phyloP scores from a whole-genome alignment of 2,888 invertebrate species.

The Limnephilus rhombicus region DNA sequence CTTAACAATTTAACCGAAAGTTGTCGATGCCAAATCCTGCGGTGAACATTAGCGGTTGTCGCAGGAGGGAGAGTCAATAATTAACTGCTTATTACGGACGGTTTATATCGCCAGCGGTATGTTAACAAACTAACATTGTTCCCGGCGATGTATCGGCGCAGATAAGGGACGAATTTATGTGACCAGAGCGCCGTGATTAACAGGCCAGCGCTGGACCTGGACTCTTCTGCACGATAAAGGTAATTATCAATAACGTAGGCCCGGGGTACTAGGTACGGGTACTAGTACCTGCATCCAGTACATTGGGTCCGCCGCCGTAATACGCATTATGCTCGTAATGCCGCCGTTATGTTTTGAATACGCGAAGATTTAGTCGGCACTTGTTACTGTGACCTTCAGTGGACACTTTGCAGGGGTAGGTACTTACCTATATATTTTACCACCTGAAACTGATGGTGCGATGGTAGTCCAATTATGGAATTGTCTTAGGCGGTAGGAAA shows the following conservation, averaged over 20 bases:
- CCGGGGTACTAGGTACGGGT: not conserved
- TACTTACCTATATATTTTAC: not conserved
- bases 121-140: constrained; percentile 65
- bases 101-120: constrained; percentile 60
- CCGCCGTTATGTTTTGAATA: not conserved
- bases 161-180: constrained; percentile 64
- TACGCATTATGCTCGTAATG: not conserved
- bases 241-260: constrained; percentile 57
- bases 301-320: not conserved
- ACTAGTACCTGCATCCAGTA: not conserved
- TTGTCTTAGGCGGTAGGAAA: not conserved
- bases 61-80: constrained; percentile 58
- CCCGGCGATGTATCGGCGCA: constrained; percentile 58
- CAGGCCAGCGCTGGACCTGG: constrained; percentile 38
- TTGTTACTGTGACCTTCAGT: not conserved
- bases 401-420: not conserved
- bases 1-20: constrained; percentile 6
- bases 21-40: constrained; percentile 49
- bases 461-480: not conserved
- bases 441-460: not conserved
- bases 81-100: constrained; percentile 62
- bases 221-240: constrained; percentile 31
- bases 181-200: constrained; percentile 60
- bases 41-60: constrained; percentile 58
- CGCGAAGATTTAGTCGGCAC: not conserved